These are phyloP conservation scores for Halictus rubicundus DNA, from an alignment of 1,140 invertebrate species.

Conservation along the genomic window DNA sequence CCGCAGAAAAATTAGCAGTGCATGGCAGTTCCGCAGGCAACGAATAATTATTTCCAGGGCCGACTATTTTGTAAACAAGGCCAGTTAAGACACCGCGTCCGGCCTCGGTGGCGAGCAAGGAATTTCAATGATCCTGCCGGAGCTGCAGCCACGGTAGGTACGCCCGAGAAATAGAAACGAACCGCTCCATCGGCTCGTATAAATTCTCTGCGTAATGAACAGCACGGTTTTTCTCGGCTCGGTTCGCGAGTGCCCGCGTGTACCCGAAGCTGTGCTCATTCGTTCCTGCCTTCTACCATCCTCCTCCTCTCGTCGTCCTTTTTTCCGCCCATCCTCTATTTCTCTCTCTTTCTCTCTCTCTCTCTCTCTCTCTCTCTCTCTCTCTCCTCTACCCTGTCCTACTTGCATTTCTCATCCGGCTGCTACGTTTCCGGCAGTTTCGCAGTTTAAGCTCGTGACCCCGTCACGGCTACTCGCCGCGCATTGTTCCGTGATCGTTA, in stretches of 20 bases:
- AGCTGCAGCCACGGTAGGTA: not conserved
- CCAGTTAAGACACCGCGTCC: not conserved
- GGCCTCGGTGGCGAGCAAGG: not conserved
- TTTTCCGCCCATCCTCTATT: not conserved
- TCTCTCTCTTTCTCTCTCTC: too few relatives aligned
- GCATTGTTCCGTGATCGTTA: constrained; percentile 27
- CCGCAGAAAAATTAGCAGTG: too few relatives aligned
- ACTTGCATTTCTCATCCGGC: constrained; percentile 16
- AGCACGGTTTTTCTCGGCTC: not conserved
- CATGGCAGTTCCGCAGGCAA: too few relatives aligned
- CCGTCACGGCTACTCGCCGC: not conserved
- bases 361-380: too few relatives aligned
- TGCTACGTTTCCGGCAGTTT: constrained; percentile 11
- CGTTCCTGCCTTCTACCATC: not conserved
- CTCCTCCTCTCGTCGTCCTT: not conserved
- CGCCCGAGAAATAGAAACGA: not conserved
- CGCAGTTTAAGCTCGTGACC: constrained; percentile 31
- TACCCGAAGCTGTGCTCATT: too few relatives aligned
- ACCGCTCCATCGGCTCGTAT: constrained; percentile 14
- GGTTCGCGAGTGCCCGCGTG: not conserved
- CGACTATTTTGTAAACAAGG: not conserved
- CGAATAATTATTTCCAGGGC: not conserved
- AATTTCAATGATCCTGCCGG: not conserved
- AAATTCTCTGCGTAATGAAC: constrained; percentile 16
- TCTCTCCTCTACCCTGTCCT: not conserved